These are phyloP conservation scores for Elysia crispata DNA, from an alignment of 2,888 invertebrate genomes.

Conservation along the genomic window DNA sequence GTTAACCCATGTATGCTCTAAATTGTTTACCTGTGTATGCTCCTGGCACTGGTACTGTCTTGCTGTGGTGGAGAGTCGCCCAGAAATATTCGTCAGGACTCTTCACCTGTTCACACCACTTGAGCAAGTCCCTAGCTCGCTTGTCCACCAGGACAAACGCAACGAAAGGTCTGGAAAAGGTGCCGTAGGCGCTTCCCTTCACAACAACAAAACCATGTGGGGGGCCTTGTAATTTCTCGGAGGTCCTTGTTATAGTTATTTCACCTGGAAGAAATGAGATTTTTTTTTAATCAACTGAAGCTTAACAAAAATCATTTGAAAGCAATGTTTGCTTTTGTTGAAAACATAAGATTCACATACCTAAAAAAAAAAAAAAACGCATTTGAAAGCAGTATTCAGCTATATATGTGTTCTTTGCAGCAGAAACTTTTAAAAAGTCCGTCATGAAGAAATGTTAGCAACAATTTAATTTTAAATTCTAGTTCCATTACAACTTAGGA, in stretches of 20 bases:
- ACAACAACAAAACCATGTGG: conserved; percentile 65
- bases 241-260: neutral
- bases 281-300: too few relatives aligned
- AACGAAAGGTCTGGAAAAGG: conserved; percentile 73
- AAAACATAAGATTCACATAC: too few relatives aligned
- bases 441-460: too few relatives aligned
- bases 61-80: conserved; percentile 75
- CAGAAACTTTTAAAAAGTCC: too few relatives aligned
- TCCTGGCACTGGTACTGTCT: conserved; percentile 69
- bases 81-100: conserved; percentile 77
- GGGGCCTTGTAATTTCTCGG: conserved; percentile 44
- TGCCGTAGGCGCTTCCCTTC: conserved; percentile 75
- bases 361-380: too few relatives aligned
- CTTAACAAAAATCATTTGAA: too few relatives aligned
- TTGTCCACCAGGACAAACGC: conserved; percentile 67
- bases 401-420: too few relatives aligned
- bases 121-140: conserved; percentile 66
- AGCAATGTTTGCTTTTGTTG: too few relatives aligned
- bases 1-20: too few relatives aligned
- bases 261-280: conserved; percentile 25
- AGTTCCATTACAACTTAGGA: too few relatives aligned
- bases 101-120: conserved; percentile 71
- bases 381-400: too few relatives aligned
- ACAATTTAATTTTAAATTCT: too few relatives aligned
- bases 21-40: conserved; percentile 73